These are phyloP conservation scores for Lymantria dispar DNA, from an alignment of 2,888 invertebrate species.

Conservation along the genomic window DNA sequence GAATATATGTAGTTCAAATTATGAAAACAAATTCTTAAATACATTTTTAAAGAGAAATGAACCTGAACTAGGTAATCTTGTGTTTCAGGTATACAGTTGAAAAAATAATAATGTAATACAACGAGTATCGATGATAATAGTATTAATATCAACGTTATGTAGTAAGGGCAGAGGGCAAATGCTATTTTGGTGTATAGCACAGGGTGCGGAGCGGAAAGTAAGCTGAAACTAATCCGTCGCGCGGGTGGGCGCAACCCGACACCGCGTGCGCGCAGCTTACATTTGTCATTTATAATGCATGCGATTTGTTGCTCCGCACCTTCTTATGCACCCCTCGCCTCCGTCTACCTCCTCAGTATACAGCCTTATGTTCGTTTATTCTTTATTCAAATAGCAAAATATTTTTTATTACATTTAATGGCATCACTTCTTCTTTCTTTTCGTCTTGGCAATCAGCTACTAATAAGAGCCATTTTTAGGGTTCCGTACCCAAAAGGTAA, in stretches of 20 bases:
- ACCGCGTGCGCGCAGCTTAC: conserved; percentile 74
- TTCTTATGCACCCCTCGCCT: conserved; percentile 26
- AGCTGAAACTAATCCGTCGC: conserved; percentile 76
- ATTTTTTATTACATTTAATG: conserved; percentile 68
- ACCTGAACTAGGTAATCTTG: no score
- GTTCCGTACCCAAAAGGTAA: no score
- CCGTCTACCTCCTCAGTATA: conserved; percentile 9
- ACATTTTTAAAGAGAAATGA: no score
- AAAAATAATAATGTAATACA: no score
- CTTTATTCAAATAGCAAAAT: conserved; percentile 73
- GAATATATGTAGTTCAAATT: no score
- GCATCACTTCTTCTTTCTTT: no score
- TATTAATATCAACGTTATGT: conserved; percentile 53
- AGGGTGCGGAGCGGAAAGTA: conserved; percentile 67
- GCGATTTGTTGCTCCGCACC: conserved; percentile 80
- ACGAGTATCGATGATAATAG: no score
- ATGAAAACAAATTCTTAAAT: no score
- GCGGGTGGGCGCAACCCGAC: conserved; percentile 79
- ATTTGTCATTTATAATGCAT: conserved; percentile 82
- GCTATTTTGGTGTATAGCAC: conserved; percentile 43
- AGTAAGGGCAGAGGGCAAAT: conserved; percentile 70
- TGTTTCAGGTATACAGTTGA: no score
- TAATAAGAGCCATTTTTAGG: no score
- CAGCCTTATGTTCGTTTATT: conserved; percentile 69
- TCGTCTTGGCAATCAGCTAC: no score